A percentile compares a stretch with the other conserved stretches of the same genome.
Conservation (phyloP, 2,113 vertebrate species). For the Grammomys surdaster region DNA sequence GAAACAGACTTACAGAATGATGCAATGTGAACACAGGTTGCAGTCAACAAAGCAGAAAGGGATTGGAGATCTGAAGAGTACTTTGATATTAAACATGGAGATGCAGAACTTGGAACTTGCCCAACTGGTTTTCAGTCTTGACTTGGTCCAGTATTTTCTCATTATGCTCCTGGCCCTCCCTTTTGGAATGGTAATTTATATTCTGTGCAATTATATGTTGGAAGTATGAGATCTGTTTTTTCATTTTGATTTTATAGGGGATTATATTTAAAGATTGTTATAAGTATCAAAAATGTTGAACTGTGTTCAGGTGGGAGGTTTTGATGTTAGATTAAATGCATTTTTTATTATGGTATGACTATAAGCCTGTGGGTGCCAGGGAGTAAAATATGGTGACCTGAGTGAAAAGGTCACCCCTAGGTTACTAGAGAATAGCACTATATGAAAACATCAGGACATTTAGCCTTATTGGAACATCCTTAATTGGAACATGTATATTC, state of each 20-base stretch:
- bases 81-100: neutral
- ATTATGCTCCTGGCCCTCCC: neutral
- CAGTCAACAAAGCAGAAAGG: no score
- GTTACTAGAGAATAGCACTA: neutral
- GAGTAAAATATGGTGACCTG: neutral
- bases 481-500: no score
- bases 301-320: no score
- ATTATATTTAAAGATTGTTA: neutral
- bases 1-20: no score
- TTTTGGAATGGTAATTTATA: neutral
- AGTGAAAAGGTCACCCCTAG: neutral
- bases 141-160: neutral
- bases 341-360: no score
- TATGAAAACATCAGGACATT: neutral
- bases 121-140: neutral
- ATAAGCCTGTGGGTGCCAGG: no score
- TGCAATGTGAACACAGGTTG: no score
- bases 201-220: no score
- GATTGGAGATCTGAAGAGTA: no score
- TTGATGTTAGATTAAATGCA: no score
- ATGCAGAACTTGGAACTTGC: neutral
- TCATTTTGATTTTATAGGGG: neutral
- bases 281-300: neutral
- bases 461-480: neutral
- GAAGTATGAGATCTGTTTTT: no score